These are phyloP conservation scores for Prionace glauca DNA, from an alignment of 2,797 vertebrate species.

Conservation along the genomic window DNA sequence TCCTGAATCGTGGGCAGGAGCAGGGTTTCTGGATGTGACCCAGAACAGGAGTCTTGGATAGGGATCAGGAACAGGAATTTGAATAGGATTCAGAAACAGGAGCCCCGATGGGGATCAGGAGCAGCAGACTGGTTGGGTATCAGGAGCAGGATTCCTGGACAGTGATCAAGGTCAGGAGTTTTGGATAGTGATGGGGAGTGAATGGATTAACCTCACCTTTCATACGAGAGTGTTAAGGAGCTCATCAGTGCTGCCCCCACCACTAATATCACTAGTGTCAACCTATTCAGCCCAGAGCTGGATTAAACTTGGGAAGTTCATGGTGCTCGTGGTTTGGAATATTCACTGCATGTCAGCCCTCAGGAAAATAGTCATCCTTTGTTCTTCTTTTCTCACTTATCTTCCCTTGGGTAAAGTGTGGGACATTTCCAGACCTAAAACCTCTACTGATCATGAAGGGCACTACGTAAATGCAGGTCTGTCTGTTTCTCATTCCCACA, in stretches of 20 bases:
- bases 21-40: too few relatives aligned
- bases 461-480: background rate
- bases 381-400: background rate
- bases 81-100: too few relatives aligned
- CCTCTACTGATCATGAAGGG: background rate
- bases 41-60: too few relatives aligned
- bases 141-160: background rate
- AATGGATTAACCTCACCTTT: background rate
- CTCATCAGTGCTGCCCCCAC: background rate
- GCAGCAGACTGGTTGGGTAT: background rate
- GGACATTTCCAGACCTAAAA: background rate
- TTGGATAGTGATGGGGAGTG: background rate
- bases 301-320: background rate
- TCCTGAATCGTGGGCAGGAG: too few relatives aligned
- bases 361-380: background rate
- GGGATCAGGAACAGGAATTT: background rate
- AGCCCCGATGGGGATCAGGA: background rate
- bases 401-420: background rate
- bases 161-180: too few relatives aligned
- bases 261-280: background rate
- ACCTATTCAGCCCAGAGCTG: background rate
- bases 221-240: background rate
- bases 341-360: too few relatives aligned
- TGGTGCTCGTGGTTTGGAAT: background rate
- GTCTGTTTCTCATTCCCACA: slow-evolving; percentile 50